Conservation (phyloP, 2,113 vertebrate genomes). For the Laticauda colubrina region DNA sequence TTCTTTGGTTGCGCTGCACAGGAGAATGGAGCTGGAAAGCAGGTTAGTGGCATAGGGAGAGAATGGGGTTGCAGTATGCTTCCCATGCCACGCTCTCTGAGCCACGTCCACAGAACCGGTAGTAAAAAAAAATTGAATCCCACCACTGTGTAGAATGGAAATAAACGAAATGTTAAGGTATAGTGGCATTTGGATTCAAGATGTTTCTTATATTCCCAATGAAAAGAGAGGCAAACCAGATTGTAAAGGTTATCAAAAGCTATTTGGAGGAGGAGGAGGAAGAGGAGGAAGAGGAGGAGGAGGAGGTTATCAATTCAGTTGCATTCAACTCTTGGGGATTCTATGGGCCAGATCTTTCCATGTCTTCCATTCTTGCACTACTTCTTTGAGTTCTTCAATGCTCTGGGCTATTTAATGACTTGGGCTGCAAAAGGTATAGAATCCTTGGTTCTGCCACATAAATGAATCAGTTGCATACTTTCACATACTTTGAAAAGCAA, state of each 20-base stretch:
- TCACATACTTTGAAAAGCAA: neutral
- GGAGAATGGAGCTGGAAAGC: too few species aligned
- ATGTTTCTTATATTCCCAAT: neutral
- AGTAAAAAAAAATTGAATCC: too few species aligned
- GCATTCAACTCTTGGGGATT: neutral
- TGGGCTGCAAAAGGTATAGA: neutral
- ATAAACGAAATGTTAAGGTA: too few species aligned
- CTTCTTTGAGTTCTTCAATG: neutral
- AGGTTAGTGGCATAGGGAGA: too few species aligned
- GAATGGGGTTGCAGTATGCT: too few species aligned
- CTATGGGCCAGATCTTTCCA: too few species aligned
- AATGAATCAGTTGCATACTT: neutral
- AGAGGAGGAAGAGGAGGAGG: too few species aligned
- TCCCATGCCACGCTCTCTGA: too few species aligned
- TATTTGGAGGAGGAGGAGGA: neutral
- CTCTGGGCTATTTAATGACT: neutral
- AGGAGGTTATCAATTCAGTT: neutral
- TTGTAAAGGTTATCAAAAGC: neutral
- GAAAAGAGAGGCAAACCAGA: neutral
- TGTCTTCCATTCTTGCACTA: neutral
- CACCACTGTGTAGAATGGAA: too few species aligned
- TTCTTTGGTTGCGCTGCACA: too few species aligned
- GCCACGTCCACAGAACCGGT: too few species aligned
- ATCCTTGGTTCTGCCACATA: neutral
- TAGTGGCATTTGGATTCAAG: neutral